Conservation (phyloP, 2,888 invertebrate genomes). For the Arrhopalites spinosus region DNA sequence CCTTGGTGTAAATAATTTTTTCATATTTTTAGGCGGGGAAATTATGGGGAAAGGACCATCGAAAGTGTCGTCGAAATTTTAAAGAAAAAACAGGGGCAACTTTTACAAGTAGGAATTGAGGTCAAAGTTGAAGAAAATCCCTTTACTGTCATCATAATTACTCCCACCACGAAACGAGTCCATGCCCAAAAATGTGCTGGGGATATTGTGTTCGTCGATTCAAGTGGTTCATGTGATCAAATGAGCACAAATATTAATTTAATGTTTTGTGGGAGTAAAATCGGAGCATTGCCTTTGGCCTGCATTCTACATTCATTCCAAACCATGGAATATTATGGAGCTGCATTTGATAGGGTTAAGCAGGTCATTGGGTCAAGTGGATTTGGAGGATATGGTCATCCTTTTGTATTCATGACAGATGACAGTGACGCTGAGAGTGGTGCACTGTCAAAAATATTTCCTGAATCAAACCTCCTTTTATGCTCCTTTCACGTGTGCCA, state of each 20-base stretch:
- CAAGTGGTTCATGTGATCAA: background rate
- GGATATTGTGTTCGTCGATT: too few species aligned
- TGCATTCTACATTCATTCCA: background rate
- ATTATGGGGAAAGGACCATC: too few species aligned
- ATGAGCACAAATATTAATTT: background rate
- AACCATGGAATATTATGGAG: background rate
- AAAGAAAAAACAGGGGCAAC: too few species aligned
- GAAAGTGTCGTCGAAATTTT: too few species aligned
- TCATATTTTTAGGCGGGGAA: too few species aligned
- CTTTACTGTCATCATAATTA: too few species aligned
- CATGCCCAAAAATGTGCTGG: background rate
- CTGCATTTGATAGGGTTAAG: background rate
- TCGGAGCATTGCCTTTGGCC: background rate
- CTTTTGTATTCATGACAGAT: background rate
- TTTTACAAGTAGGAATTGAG: too few species aligned
- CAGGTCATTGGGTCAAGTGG: background rate
- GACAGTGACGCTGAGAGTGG: background rate
- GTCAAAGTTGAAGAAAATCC: background rate
- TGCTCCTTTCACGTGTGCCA: background rate
- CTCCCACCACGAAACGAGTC: background rate
- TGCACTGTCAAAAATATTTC: background rate
- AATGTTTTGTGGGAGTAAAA: background rate
- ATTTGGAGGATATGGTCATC: background rate
- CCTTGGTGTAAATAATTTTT: too few species aligned
- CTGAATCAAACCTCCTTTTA: background rate